Base-by-base conservation (phyloP, 2,888 invertebrate genomes). In the Rosalia funebris region DNA sequence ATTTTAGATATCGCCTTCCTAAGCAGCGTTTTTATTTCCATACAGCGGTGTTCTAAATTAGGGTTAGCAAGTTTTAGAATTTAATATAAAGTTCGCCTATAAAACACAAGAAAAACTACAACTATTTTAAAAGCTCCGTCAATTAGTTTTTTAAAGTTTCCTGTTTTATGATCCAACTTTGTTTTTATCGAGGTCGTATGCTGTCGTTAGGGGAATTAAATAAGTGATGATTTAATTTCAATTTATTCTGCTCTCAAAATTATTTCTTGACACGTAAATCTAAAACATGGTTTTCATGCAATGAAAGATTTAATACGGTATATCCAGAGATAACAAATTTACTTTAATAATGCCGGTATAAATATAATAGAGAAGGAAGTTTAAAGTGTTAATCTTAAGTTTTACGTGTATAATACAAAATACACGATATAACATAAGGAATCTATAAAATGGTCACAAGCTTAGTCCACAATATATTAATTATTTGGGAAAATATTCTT, bases 101-200 rank as follows among this genome's bases (percentile, higher is more conserved):
- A 66, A 63, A 67, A 60, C 57, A 58, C 48, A 50, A 63, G 59
- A 57, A 59, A 66, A 63, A 55, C 56, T 45, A 62, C 58, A 65
- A 65, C 67, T 65, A 67, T 67, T 67, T 63, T 67, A 63, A 67
- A 65, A 65, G 65, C 65, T 65, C 20, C 55, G 59, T 59, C 67
- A 67, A 67, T 67, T 67, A 67, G 59, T 61, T 58, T 65, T 67
- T 63, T 69, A 17, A 63, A 65, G 57, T 56, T 62, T 62, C 14
- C 12, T 36, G 45, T 48, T 65, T 65, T 57, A 65, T 50, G 65
- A 60, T 54, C 55, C 52, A 62, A 62, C 57, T 62, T 62, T 57
- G 59, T 65, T 62, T 64, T 60, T 62, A 57, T 65, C 59, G 60
- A 57, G 60, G 54, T 39, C 59, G 57, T 55, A 59, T 57, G 53